Evolutionary conservation across 1,140 invertebrate genomes (phyloP), one percentile per base, ranked within the genome.

Genomic region (Diachasmimorpha longicaudata): DNA sequence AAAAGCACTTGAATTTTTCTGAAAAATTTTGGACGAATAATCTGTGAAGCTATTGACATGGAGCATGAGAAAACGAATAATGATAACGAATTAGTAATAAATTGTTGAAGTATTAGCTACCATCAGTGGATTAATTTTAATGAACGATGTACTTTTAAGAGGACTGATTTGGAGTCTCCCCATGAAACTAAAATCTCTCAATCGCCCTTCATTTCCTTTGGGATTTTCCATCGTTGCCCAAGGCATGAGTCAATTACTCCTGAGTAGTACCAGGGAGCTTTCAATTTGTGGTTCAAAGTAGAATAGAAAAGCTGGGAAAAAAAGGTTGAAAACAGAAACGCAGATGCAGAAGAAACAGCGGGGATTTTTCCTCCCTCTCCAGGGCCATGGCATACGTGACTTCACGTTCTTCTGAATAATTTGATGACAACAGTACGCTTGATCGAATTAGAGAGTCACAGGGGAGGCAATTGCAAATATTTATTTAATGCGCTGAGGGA

Each of bases 211-310:
- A 75, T 70, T 75, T 75, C 68, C 73, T 70, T 75, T 69, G 73
- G 70, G 66, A 75, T 70, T 69, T 75, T 48, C 68, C 66, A 55
- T 70, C 66, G 39, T 16, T 46, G 66, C 73, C 73, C 25, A 69
- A 75, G 73, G 73, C 73, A 46, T 75, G 42, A 69, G 67, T 75
- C 73, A 75, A 75, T 75, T 75, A 75, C 66, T 75, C 66, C 52
- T 16, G 46, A 75, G 66, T 67, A 67, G 19, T 69, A 69, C 42
- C 23, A 55, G 52, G 42, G 67, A 75, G 73, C 42, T 39, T 75
- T 75, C 66, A 19, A 21, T 36, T 46, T 46, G 39, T 42, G 66
- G 66, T 69, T 70, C 13, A 74, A 68, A 74, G 63, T 14, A n/a
- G 52, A 63, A 4, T 11, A 63, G 16, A 72, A 74, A 69, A 74